These are phyloP conservation scores for Polyergus mexicanus DNA, from an alignment of 1,140 invertebrate species.

Conservation along the genomic window DNA sequence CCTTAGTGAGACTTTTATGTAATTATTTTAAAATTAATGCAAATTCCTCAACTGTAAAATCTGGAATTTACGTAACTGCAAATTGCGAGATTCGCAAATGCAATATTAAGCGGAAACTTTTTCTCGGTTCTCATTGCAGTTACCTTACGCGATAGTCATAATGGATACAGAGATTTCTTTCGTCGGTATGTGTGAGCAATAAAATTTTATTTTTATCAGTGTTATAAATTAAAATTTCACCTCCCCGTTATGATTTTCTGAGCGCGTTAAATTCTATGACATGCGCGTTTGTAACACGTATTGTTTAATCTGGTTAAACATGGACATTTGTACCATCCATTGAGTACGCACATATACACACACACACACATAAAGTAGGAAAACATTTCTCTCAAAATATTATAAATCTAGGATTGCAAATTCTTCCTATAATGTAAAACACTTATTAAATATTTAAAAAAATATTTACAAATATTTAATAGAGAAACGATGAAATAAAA, in stretches of 20 bases:
- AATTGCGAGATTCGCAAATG: conserved; percentile 48
- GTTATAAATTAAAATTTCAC: conserved; percentile 52
- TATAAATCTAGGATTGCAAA: neutral
- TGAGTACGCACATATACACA: neutral
- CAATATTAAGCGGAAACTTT: conserved; percentile 60
- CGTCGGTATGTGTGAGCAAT: neutral
- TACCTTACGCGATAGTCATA: conserved; percentile 5
- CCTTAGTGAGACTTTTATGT: conserved; percentile 15
- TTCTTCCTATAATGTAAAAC: neutral
- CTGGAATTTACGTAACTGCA: conserved; percentile 50
- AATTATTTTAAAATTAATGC: conserved; percentile 59
- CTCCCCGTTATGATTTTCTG: conserved; percentile 17
- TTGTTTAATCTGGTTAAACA: conserved; percentile 58
- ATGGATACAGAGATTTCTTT: conserved; percentile 36
- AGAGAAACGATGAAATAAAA: neutral
- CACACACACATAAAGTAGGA: neutral
- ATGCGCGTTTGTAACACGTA: conserved; percentile 6
- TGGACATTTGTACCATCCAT: conserved; percentile 28
- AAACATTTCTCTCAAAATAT: conserved; percentile 23
- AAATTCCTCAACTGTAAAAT: conserved; percentile 46
- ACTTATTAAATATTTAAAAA: neutral
- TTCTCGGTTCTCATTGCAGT: conserved; percentile 26
- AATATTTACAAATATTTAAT: neutral
- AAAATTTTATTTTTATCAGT: conserved; percentile 55
- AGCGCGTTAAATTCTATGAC: conserved; percentile 40